Evolutionary conservation across 2,888 invertebrate genomes (phyloP), one percentile per base, ranked within the genome.

Genomic region (Metacarcinus magister): DNA sequence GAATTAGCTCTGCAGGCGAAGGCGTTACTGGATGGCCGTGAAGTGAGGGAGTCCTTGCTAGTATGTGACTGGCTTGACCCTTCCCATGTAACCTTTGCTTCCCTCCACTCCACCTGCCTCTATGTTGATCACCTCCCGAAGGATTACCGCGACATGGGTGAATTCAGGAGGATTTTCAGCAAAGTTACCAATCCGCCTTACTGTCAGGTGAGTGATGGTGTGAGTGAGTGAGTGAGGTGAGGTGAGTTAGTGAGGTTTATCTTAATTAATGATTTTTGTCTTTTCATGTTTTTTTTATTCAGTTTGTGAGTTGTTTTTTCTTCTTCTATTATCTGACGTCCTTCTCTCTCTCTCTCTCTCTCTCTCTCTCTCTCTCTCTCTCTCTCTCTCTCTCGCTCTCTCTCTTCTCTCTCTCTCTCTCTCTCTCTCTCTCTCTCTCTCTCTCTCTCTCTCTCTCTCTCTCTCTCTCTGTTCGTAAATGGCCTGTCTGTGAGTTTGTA

Each of bases 61-160:
- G 98, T 98, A 93, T 98, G 98, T 97, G 98, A 98, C 97, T 98
- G 98, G 97, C 97, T 98, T 89, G 98, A 98, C 96, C 97, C 98
- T 94, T 97, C 97, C 97, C 97, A 98, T 97, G 97, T 98, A 90
- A 97, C 98, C 48, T 98, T 98, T 97, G 97, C 97, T 75, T 97
- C 98, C 96, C 97, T 98, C 91, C 98, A 98, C 97, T 98, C 98
- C 94, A 98, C 97, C 97, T 98, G 98, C 97, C 97, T 98, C 96
- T 97, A 98, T 96, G 98, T 98, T 48, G 98, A 98, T 97, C 97
- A 97, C 97, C 97, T 98, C 96, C 98, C 98, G n/a, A 97, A 97
- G 96, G 97, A 98, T 97, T 98, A 98, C 97, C 97, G 97, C 75
- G 98, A 98, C 97, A 97, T 98, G 97, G 97, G 97, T 91, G 98